These are phyloP conservation scores for Agrochola circellaris DNA, from an alignment of 2,888 invertebrate genomes.

Conservation along the genomic window DNA sequence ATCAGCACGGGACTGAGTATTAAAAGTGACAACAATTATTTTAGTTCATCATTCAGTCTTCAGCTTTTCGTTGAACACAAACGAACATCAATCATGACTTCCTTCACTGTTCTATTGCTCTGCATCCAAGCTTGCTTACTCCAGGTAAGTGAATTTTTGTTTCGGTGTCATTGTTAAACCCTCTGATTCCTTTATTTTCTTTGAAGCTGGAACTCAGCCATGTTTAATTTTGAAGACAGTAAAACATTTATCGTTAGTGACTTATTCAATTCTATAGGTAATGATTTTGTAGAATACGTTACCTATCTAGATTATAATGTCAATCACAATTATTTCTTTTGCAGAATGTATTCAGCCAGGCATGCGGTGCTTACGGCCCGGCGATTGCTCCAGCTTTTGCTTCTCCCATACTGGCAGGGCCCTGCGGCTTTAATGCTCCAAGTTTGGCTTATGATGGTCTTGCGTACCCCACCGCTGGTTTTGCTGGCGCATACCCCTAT, in stretches of 20 bases:
- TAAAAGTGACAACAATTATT: conserved; percentile 5
- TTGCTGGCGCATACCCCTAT: neutral
- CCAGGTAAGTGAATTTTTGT: conserved; percentile 52
- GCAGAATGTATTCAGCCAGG: neutral
- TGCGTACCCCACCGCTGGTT: neutral
- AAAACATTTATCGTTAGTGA: too few species aligned
- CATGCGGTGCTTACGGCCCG: conserved; percentile 13
- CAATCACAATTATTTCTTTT: too few species aligned
- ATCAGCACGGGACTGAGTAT: neutral
- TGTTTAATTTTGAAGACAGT: too few species aligned
- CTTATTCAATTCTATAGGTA: too few species aligned
- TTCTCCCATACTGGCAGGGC: neutral
- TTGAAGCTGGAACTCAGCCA: too few species aligned
- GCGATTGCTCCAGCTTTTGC: neutral
- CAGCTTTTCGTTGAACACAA: conserved; percentile 24
- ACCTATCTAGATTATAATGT: too few species aligned
- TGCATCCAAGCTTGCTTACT: conserved; percentile 60
- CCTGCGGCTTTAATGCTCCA: neutral
- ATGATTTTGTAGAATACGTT: too few species aligned
- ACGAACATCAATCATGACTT: conserved; percentile 46
- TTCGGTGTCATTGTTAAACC: too few species aligned
- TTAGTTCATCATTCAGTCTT: conserved; percentile 34
- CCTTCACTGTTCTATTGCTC: conserved; percentile 47
- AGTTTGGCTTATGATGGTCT: conserved; percentile 19
- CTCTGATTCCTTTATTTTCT: too few species aligned